Evolutionary conservation across 2,888 invertebrate species (phyloP).

Genomic region (Sinohyriopsis cumingii): DNA sequence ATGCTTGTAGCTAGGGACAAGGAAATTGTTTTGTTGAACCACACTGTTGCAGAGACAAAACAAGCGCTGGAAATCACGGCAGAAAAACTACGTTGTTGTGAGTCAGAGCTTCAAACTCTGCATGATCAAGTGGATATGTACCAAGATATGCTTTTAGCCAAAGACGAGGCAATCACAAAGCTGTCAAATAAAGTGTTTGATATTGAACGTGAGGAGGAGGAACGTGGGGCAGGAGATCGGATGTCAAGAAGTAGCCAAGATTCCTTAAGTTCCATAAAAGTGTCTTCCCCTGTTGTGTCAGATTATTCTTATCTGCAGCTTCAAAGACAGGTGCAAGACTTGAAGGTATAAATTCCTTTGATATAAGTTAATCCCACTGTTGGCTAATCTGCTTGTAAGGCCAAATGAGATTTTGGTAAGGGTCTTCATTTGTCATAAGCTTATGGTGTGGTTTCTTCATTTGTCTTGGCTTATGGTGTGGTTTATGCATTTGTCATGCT

Average conservation of each 20-base stretch:
- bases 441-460: no score
- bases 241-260: slow-evolving; percentile 6
- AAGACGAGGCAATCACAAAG: slow-evolving; percentile 70
- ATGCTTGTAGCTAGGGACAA: slow-evolving; percentile 55
- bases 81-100: slow-evolving; percentile 49
- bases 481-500: no score
- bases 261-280: slow-evolving; percentile 1
- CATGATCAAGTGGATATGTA: slow-evolving; percentile 64
- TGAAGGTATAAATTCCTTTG: no score
- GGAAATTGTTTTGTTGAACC: slow-evolving; percentile 55
- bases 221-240: not conserved
- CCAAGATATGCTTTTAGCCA: slow-evolving; percentile 69
- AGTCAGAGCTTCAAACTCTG: slow-evolving; percentile 58
- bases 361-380: no score
- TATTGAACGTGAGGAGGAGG: slow-evolving; percentile 43
- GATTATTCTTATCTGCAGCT: no score
- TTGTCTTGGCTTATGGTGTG: no score
- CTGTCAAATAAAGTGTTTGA: slow-evolving; percentile 70
- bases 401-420: no score
- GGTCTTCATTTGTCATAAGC: no score
- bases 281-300: no score
- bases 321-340: no score
- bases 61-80: slow-evolving; percentile 45
- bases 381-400: no score
- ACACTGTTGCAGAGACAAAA: slow-evolving; percentile 46